A percentile compares a stretch with the other conserved stretches of the same genome.
These are phyloP conservation scores for Folsomia candida DNA, from an alignment of 2,888 invertebrate genomes.

Conservation along the genomic window DNA sequence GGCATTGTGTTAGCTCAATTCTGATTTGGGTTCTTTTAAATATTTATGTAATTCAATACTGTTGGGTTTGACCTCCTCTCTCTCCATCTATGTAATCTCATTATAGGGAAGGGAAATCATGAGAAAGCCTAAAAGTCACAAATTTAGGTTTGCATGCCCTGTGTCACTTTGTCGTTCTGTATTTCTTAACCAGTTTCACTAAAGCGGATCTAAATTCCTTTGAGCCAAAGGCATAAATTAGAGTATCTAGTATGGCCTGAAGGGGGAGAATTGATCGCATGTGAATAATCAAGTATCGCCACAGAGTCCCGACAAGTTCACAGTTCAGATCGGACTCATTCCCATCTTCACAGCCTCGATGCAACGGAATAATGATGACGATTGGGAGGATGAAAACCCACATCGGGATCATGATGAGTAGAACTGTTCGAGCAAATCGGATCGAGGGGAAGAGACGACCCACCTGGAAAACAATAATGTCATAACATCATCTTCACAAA, in stretches of 20 bases:
- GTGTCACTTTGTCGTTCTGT: slow-evolving; percentile 19
- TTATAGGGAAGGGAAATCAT: background rate
- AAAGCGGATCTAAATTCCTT: slow-evolving; percentile 49
- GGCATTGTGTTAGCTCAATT: no score
- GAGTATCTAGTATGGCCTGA: slow-evolving; percentile 50
- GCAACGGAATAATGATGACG: slow-evolving; percentile 50
- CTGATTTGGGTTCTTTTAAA: no score
- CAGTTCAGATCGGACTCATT: slow-evolving; percentile 45
- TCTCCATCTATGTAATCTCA: no score
- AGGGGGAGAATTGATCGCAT: slow-evolving; percentile 50
- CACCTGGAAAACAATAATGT: slow-evolving; percentile 36
- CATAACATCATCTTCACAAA: background rate
- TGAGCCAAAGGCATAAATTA: slow-evolving; percentile 51
- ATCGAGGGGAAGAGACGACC: slow-evolving; percentile 50
- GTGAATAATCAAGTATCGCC: slow-evolving; percentile 48
- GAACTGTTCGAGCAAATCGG: slow-evolving; percentile 49
- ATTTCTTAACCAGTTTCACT: slow-evolving; percentile 29
- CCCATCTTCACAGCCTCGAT: slow-evolving; percentile 44
- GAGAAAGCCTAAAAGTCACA: background rate
- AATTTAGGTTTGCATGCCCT: slow-evolving; percentile 1
- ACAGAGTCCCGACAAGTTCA: slow-evolving; percentile 45
- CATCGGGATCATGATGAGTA: slow-evolving; percentile 51
- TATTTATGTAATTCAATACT: no score
- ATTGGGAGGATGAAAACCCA: slow-evolving; percentile 51
- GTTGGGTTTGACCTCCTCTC: no score